These are phyloP conservation scores for Lissonota sp. DNA, from an alignment of 2,888 invertebrate species.

Conservation along the genomic window DNA sequence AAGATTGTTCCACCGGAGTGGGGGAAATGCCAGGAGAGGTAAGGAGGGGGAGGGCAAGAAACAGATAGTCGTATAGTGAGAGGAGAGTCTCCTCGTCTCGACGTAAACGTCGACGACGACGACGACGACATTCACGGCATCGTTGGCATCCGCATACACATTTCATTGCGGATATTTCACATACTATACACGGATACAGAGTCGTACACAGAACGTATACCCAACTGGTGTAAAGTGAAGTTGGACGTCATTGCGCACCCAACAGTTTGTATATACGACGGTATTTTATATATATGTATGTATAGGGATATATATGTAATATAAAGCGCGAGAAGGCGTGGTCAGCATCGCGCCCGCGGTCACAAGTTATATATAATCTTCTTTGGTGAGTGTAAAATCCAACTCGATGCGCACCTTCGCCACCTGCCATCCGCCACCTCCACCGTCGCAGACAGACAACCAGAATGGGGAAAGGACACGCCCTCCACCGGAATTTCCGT, in stretches of 20 bases:
- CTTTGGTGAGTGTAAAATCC: slow-evolving; percentile 53
- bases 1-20: slow-evolving; percentile 39
- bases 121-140: slow-evolving; percentile 64
- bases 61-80: slow-evolving; percentile 71
- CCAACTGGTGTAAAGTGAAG: too few relatives aligned
- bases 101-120: slow-evolving; percentile 65
- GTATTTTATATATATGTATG: slow-evolving; percentile 17
- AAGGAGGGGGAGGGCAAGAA: slow-evolving; percentile 56
- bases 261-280: too few relatives aligned
- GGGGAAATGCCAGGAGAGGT: slow-evolving; percentile 54
- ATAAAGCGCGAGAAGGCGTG: slow-evolving; percentile 78
- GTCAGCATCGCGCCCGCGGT: slow-evolving; percentile 70
- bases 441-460: slow-evolving; percentile 44
- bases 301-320: slow-evolving; percentile 14
- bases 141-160: slow-evolving; percentile 38
- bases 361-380: slow-evolving; percentile 17
- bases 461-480: slow-evolving; percentile 80
- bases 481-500: slow-evolving; percentile 79
- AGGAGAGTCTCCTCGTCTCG: slow-evolving; percentile 50
- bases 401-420: slow-evolving; percentile 81
- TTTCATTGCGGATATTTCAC: not conserved
- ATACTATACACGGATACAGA: slow-evolving; percentile 18
- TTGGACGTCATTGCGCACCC: too few relatives aligned
- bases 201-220: too few relatives aligned
- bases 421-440: slow-evolving; percentile 78